Percentiles rank a stretch among this genome's conserved stretches.
These are phyloP conservation scores for Drosophila maculinotata DNA, from an alignment of 2,888 invertebrate species.

Conservation along the genomic window DNA sequence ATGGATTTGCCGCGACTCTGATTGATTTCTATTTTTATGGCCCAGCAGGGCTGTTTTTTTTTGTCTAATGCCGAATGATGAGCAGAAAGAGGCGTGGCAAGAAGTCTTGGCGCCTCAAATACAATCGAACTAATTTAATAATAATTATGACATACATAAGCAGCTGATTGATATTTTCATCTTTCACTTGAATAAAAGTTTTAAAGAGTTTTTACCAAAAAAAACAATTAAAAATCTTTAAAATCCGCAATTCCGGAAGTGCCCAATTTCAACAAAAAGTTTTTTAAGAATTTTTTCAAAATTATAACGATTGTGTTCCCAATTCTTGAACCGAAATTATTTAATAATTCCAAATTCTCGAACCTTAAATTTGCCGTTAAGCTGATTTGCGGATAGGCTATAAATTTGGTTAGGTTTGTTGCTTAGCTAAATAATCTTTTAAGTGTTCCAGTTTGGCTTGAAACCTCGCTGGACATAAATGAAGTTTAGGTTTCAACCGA, in stretches of 20 bases:
- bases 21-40: slow-evolving; percentile 55
- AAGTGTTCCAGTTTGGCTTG: background rate
- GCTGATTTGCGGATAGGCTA: background rate
- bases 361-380: background rate
- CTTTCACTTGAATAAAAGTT: too few species aligned
- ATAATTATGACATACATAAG: too few species aligned
- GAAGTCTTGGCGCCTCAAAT: background rate
- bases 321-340: too few species aligned
- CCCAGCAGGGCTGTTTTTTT: slow-evolving; percentile 13
- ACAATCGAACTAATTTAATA: too few species aligned
- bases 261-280: too few species aligned
- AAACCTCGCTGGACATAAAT: background rate
- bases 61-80: background rate
- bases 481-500: background rate
- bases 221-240: too few species aligned
- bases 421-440: background rate
- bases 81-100: background rate
- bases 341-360: too few species aligned
- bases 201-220: too few species aligned
- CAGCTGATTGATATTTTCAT: too few species aligned
- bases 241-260: too few species aligned
- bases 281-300: too few species aligned
- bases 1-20: slow-evolving; percentile 14
- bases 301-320: too few species aligned
- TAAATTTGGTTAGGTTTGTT: background rate